These are phyloP conservation scores for Tanytarsus gracilentus DNA, from an alignment of 2,888 invertebrate genomes.

Conservation along the genomic window DNA sequence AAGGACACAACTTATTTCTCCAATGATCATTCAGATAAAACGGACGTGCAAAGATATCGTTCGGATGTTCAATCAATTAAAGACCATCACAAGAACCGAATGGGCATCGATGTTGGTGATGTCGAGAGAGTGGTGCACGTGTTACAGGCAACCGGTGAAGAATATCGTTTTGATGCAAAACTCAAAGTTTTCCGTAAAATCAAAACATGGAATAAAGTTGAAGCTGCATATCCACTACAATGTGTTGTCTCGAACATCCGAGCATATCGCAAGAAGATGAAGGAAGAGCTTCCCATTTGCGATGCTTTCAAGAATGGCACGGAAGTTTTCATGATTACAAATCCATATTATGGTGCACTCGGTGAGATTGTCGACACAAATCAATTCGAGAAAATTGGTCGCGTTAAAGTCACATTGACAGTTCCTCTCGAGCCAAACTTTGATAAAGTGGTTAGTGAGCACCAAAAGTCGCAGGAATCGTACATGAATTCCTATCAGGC, in stretches of 20 bases:
- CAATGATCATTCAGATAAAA: slow-evolving; percentile 40
- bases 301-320: slow-evolving; percentile 61
- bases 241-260: slow-evolving; percentile 30
- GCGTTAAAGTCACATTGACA: slow-evolving; percentile 37
- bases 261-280: slow-evolving; percentile 36
- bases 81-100: slow-evolving; percentile 55
- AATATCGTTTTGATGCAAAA: slow-evolving; percentile 54
- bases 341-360: slow-evolving; percentile 70
- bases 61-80: slow-evolving; percentile 47
- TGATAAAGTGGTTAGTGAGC: slow-evolving; percentile 33
- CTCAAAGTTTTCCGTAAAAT: slow-evolving; percentile 47
- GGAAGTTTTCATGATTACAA: slow-evolving; percentile 65
- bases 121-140: slow-evolving; percentile 61
- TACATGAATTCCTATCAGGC: slow-evolving; percentile 36
- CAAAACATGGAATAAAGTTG: slow-evolving; percentile 59
- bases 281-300: slow-evolving; percentile 33
- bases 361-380: slow-evolving; percentile 55
- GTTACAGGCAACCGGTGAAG: slow-evolving; percentile 59
- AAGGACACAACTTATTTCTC: slow-evolving; percentile 27
- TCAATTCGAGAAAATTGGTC: slow-evolving; percentile 38
- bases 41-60: slow-evolving; percentile 46
- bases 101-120: slow-evolving; percentile 69
- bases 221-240: slow-evolving; percentile 54
- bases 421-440: slow-evolving; percentile 39
- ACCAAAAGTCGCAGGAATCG: slow-evolving; percentile 34